Conservation (phyloP, 1,140 invertebrate species). For the Papilio dardanus region DNA sequence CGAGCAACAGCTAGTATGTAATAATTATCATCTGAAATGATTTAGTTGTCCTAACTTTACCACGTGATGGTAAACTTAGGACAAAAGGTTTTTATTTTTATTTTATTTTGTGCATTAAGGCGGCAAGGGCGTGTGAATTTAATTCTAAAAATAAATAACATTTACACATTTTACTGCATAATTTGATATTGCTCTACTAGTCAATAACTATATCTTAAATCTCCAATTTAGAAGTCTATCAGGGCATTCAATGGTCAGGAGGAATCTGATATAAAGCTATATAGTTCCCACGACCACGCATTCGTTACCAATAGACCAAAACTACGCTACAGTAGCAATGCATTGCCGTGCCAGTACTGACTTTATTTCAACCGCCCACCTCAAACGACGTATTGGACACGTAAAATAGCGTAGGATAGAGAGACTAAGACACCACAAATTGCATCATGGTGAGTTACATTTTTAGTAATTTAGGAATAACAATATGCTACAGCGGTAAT, state of each 20-base stretch:
- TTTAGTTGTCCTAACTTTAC: too few species aligned
- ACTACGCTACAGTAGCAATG: neutral
- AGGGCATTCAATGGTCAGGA: neutral
- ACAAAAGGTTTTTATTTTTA: too few species aligned
- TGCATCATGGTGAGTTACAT: neutral
- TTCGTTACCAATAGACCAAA: neutral
- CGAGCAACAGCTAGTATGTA: too few species aligned
- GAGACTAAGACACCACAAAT: neutral
- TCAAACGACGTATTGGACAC: slow-evolving; percentile 11
- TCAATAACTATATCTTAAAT: neutral
- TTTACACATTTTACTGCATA: too few species aligned
- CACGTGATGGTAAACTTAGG: too few species aligned
- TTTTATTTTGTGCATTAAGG: too few species aligned
- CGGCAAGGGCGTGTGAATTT: too few species aligned
- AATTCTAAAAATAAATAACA: too few species aligned
- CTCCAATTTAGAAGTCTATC: neutral
- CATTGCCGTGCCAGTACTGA: neutral
- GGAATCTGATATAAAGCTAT: neutral
- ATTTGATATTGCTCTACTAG: too few species aligned
- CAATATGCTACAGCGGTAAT: neutral
- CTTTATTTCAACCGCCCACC: slow-evolving; percentile 25
- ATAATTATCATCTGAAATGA: too few species aligned
- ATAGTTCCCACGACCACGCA: slow-evolving; percentile 1
- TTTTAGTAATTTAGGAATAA: neutral
- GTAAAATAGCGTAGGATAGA: neutral